Evolutionary conservation across 2,888 invertebrate genomes (phyloP).

Genomic region (Tinea semifulvella): DNA sequence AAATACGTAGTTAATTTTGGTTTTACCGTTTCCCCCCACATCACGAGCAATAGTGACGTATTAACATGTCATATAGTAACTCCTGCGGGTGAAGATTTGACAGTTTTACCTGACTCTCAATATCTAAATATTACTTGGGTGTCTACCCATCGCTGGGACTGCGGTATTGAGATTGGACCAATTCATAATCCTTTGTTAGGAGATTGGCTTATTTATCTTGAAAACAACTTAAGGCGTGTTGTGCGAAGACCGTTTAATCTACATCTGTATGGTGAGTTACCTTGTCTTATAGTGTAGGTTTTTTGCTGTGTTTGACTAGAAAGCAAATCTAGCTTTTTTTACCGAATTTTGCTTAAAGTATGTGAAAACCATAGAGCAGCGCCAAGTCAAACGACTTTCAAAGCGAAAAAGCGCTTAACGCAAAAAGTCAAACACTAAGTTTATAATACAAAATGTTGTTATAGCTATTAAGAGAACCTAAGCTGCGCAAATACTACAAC

Average conservation of each 20-base stretch:
- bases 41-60: conserved; percentile 21
- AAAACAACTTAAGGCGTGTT: conserved; percentile 20
- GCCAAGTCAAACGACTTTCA: too few relatives aligned
- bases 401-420: too few relatives aligned
- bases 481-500: too few relatives aligned
- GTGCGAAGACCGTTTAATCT: conserved; percentile 26
- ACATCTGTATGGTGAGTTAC: conserved; percentile 30
- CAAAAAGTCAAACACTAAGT: too few relatives aligned
- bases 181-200: conserved; percentile 25
- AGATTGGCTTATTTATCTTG: conserved; percentile 28
- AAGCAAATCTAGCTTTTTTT: too few relatives aligned
- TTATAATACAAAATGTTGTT: too few relatives aligned
- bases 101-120: conserved; percentile 23
- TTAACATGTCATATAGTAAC: conserved; percentile 31
- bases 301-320: too few relatives aligned
- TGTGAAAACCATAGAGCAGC: too few relatives aligned
- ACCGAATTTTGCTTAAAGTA: too few relatives aligned
- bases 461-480: too few relatives aligned
- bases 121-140: conserved; percentile 19
- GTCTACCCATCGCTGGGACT: conserved; percentile 17
- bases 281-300: too few relatives aligned
- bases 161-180: conserved; percentile 29
- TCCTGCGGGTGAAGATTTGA: conserved; percentile 27
- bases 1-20: conserved; percentile 28
- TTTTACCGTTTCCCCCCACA: conserved; percentile 25